Evolutionary conservation across 2,888 invertebrate genomes (phyloP).

Genomic region (Epsilonema sp.): DNA sequence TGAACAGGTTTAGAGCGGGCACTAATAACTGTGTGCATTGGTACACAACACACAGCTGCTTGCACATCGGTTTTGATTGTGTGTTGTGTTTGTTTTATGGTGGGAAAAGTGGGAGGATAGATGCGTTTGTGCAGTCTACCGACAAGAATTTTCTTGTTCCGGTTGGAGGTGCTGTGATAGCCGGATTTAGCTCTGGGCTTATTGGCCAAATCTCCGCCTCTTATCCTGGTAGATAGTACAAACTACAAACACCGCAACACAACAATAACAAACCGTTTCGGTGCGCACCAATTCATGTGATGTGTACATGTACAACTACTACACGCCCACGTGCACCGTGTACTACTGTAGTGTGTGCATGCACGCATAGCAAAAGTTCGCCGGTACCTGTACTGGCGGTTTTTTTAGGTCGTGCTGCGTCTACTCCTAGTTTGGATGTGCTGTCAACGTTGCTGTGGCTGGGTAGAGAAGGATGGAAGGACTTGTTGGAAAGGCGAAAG

Average conservation of each 20-base stretch:
- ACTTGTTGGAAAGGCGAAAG: constrained; percentile 42
- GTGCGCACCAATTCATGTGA: no score
- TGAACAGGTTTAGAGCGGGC: constrained; percentile 44
- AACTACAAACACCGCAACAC: background rate
- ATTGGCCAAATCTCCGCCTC: constrained; percentile 46
- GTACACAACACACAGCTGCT: background rate
- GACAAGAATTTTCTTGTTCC: constrained; percentile 67
- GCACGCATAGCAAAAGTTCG: no score
- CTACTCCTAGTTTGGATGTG: constrained; percentile 49
- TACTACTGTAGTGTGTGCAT: no score
- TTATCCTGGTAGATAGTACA: constrained; percentile 43
- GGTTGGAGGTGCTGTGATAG: constrained; percentile 57
- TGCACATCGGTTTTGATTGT: no score
- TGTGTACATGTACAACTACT: no score
- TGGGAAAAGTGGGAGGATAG: constrained; percentile 44
- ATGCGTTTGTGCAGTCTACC: constrained; percentile 58
- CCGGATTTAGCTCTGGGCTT: constrained; percentile 44
- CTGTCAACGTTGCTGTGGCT: constrained; percentile 53
- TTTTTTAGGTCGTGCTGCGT: constrained; percentile 45
- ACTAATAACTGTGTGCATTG: constrained; percentile 1
- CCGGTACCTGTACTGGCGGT: no score
- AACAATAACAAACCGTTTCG: no score
- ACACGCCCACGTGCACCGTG: no score
- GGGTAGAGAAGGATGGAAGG: constrained; percentile 45
- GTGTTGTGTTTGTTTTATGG: no score